Conservation (phyloP, 2,113 vertebrate genomes). For the Oreotrochilus melanogaster region DNA sequence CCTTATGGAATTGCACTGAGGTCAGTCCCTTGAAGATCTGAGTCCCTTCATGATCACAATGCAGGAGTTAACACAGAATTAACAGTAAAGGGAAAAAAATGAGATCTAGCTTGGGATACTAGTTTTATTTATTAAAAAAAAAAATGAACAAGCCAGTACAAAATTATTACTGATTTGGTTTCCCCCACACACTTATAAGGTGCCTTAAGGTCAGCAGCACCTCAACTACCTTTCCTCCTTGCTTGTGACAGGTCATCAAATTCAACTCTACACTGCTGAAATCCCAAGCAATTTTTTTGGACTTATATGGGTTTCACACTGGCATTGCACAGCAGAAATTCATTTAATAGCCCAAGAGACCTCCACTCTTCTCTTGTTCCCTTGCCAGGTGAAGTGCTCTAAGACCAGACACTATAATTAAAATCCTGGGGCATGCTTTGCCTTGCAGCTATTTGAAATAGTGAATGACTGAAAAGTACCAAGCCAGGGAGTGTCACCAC, state of each 20-base stretch:
- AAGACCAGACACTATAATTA: not conserved
- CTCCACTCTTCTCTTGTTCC: not conserved
- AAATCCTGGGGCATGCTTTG: not conserved
- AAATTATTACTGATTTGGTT: not conserved
- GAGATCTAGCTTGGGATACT: not conserved
- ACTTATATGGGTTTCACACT: not conserved
- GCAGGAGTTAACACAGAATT: not conserved
- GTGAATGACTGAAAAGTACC: not conserved
- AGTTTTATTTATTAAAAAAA: not conserved
- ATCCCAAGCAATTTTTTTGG: not conserved
- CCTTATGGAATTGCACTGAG: not conserved
- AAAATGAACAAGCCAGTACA: not conserved
- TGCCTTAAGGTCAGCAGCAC: not conserved
- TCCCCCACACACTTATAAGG: not conserved
- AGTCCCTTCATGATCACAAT: not conserved
- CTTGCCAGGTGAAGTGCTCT: not conserved
- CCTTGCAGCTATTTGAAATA: constrained; percentile 26
- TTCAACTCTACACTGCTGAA: not conserved
- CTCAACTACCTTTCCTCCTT: not conserved
- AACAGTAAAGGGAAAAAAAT: not conserved
- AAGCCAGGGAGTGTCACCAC: not conserved
- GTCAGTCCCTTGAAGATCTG: not conserved
- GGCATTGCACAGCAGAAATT: not conserved
- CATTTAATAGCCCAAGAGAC: not conserved
- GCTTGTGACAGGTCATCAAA: not conserved